Percentiles rank a stretch among this genome's conserved stretches.
Conservation (phyloP, 2,113 vertebrate species). For the Xyliphius kryptos region DNA sequence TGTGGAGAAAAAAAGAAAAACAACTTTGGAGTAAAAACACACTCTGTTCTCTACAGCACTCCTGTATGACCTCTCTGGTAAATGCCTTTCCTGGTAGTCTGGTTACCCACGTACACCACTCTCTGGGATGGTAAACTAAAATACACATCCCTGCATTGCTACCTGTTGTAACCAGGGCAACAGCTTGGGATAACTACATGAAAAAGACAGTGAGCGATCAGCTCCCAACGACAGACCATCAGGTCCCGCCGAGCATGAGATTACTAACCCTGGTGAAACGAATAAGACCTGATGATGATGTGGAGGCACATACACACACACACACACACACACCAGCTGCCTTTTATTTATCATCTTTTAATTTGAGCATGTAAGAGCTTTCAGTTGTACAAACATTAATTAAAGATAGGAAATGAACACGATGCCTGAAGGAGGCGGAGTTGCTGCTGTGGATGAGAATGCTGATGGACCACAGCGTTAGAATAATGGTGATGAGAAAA, state of each 20-base stretch:
- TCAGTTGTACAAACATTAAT: neutral
- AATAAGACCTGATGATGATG: neutral
- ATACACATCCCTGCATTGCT: slow-evolving; percentile 3
- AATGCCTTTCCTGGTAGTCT: neutral
- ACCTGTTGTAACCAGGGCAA: slow-evolving; percentile 19
- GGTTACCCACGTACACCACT: too few relatives aligned
- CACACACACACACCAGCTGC: neutral
- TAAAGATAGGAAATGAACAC: slow-evolving; percentile 1
- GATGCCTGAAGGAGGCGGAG: too few relatives aligned
- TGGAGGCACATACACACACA: neutral
- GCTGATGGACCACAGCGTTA: too few relatives aligned
- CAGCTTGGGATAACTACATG: neutral
- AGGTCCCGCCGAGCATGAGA: neutral
- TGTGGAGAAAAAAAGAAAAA: neutral
- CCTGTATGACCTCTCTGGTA: slow-evolving; percentile 17
- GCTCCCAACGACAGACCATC: neutral
- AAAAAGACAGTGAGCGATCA: slow-evolving; percentile 17
- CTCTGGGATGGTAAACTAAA: too few relatives aligned
- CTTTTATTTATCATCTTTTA: slow-evolving; percentile 15
- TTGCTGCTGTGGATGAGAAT: too few relatives aligned
- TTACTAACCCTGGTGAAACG: neutral
- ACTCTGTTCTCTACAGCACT: neutral
- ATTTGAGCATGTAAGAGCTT: slow-evolving; percentile 3
- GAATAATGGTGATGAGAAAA: too few relatives aligned
- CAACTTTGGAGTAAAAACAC: neutral